Conservation (phyloP, 1,140 invertebrate genomes). For the Bombus impatiens region DNA sequence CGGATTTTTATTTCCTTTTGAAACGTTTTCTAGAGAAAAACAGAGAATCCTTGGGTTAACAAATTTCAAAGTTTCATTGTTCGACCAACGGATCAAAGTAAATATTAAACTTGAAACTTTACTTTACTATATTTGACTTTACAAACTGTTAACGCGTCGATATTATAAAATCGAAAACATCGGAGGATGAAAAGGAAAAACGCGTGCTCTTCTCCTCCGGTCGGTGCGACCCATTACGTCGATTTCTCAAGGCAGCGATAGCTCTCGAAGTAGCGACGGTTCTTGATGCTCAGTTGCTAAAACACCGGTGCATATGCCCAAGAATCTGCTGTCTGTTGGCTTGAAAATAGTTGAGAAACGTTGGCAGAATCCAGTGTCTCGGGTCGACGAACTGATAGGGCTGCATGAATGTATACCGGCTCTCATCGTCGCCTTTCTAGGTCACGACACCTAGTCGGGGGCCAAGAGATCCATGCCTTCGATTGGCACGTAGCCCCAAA, state of each 20-base stretch:
- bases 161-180: neutral
- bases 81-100: no score
- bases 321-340: neutral
- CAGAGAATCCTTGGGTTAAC: no score
- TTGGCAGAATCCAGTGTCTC: constrained; percentile 15
- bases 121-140: neutral
- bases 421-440: constrained; percentile 68
- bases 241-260: neutral
- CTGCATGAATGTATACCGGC: constrained; percentile 37
- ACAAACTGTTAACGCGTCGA: neutral
- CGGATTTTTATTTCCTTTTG: no score
- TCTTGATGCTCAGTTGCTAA: neutral
- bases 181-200: rapidly evolving
- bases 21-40: no score
- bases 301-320: neutral
- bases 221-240: rapidly evolving
- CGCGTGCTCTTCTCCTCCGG: rapidly evolving
- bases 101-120: no score
- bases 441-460: constrained; percentile 53
- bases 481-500: constrained; percentile 32
- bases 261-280: neutral
- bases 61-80: no score
- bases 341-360: constrained; percentile 2
- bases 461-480: constrained; percentile 51
- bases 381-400: constrained; percentile 57